These are phyloP conservation scores for Cerastis rubricosa DNA, from an alignment of 2,888 invertebrate genomes.

Conservation along the genomic window DNA sequence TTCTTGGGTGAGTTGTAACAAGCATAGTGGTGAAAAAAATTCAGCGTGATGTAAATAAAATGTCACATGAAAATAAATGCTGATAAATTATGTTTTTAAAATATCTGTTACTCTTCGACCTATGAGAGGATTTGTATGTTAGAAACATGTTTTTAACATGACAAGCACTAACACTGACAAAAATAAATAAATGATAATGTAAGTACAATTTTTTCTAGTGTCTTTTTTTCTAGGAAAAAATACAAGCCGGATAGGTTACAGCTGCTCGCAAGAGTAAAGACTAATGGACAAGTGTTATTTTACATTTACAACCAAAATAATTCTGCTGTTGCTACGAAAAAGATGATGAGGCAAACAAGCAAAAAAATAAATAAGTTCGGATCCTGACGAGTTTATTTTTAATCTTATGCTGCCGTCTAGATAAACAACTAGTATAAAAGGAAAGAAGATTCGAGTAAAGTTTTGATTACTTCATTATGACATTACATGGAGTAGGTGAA, in stretches of 20 bases:
- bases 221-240: neutral
- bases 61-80: neutral
- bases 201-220: constrained; percentile 10
- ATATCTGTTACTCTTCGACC: constrained; percentile 9
- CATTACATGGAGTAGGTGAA: neutral
- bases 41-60: neutral
- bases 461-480: neutral
- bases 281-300: constrained; percentile 56
- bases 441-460: neutral
- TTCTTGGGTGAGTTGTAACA: neutral
- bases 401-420: neutral
- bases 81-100: constrained; percentile 2
- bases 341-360: neutral
- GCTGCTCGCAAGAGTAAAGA: constrained; percentile 38
- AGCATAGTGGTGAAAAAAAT: neutral
- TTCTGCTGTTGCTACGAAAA: constrained; percentile 16
- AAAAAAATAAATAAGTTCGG: neutral
- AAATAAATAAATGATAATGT: constrained; percentile 20
- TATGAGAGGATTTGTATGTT: constrained; percentile 13
- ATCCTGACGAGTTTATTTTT: constrained; percentile 2
- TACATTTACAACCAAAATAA: constrained; percentile 49
- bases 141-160: neutral
- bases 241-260: constrained; percentile 31
- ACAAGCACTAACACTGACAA: constrained; percentile 19
- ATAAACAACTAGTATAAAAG: neutral